Evolutionary conservation across 1,140 invertebrate species (phyloP).

Genomic region (Asbolus verrucosus): DNA sequence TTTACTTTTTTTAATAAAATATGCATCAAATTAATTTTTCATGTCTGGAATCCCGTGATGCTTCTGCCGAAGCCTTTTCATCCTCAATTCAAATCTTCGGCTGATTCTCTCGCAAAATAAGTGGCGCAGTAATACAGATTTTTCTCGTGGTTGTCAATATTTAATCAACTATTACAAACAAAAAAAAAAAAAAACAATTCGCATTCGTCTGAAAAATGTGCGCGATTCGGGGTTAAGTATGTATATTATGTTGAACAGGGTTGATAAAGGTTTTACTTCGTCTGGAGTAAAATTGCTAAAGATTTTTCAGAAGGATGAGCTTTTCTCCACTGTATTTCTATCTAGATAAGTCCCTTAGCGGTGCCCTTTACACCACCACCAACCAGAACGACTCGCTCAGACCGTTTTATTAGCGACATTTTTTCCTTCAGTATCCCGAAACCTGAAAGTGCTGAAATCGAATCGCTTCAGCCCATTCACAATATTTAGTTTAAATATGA

Average conservation of each 20-base stretch:
- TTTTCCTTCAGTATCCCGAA: constrained; percentile 27
- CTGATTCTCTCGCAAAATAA: constrained; percentile 9
- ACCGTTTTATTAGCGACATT: constrained; percentile 23
- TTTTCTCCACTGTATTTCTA: constrained; percentile 14
- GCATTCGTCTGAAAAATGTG: no score
- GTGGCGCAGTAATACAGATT: constrained; percentile 1
- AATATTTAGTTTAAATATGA: constrained; percentile 1
- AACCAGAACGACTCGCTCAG: constrained; percentile 29
- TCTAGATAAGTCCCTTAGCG: constrained; percentile 30
- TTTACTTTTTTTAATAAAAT: constrained; percentile 25
- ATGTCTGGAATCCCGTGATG: not conserved
- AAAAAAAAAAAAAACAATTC: no score
- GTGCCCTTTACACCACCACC: constrained; percentile 6
- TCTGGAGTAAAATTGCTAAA: not conserved
- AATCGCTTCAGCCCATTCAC: constrained; percentile 17
- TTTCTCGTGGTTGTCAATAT: not conserved
- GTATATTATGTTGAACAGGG: no score
- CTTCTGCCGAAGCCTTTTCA: not conserved
- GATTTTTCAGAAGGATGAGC: constrained; percentile 27
- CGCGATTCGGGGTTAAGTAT: no score
- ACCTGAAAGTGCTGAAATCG: constrained; percentile 23
- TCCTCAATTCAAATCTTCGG: not conserved
- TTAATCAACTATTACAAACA: constrained; percentile 4
- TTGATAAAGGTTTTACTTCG: not conserved
- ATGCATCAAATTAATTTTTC: constrained; percentile 29